These are phyloP conservation scores for Nettapus auritus DNA, from an alignment of 2,113 vertebrate genomes.

Conservation along the genomic window DNA sequence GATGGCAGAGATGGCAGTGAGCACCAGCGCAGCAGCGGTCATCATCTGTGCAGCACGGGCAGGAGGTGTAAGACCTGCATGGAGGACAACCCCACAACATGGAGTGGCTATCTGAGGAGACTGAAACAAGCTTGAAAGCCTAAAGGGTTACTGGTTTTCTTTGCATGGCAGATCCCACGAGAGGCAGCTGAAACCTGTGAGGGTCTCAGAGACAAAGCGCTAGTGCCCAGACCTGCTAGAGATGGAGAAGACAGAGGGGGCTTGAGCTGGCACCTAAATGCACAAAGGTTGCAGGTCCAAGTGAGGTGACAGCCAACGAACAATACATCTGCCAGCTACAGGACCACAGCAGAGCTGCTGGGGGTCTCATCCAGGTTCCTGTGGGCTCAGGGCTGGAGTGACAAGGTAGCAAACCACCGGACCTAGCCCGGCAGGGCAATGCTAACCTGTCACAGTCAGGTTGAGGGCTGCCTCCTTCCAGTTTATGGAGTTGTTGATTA, in stretches of 20 bases:
- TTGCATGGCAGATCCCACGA: not conserved
- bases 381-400: no score
- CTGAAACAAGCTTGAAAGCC: not conserved
- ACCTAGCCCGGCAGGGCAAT: not conserved
- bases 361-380: no score
- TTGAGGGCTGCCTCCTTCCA: not conserved
- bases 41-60: not conserved
- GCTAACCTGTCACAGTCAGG: not conserved
- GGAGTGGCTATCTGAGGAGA: not conserved
- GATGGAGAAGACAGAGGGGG: not conserved
- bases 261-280: not conserved
- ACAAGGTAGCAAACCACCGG: rapidly evolving
- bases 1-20: rapidly evolving
- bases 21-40: rapidly evolving
- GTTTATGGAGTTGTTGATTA: not conserved
- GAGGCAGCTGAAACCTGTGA: no score
- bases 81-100: not conserved
- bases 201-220: not conserved
- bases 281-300: not conserved
- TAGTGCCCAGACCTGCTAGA: not conserved
- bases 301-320: no score
- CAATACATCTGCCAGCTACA: no score
- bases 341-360: no score
- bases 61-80: not conserved
- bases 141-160: not conserved